phyloP scores from a whole-genome alignment of 2,888 invertebrate genomes.

The Blastobasis lacticolella region DNA sequence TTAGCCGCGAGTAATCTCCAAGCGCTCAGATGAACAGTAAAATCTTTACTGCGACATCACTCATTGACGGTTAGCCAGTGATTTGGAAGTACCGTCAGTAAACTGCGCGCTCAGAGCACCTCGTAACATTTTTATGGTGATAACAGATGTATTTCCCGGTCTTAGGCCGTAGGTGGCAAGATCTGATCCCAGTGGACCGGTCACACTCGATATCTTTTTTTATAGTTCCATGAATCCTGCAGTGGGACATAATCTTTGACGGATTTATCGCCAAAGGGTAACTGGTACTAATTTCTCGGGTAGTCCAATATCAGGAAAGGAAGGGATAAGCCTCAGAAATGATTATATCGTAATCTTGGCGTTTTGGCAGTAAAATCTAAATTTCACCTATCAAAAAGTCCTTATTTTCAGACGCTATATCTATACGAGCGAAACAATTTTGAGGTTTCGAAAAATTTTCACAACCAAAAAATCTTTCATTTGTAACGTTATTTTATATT shows the following conservation, averaged over 20 bases:
- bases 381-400: no score
- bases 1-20: not conserved
- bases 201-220: constrained; percentile 30
- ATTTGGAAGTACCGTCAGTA: constrained; percentile 14
- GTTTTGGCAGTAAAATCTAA: no score
- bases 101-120: constrained; percentile 20
- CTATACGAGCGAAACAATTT: no score
- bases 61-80: constrained; percentile 11
- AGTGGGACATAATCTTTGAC: constrained; percentile 21
- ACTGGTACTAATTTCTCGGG: constrained; percentile 1
- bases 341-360: not conserved
- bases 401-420: no score
- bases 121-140: constrained; percentile 45
- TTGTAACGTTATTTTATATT: no score
- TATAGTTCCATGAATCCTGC: constrained; percentile 26
- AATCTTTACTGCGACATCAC: constrained; percentile 2
- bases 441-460: no score
- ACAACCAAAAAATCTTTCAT: no score
- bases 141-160: constrained; percentile 13
- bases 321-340: not conserved
- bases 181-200: constrained; percentile 25
- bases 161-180: not conserved
- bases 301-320: no score
- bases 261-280: constrained; percentile 15
- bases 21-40: constrained; percentile 1